phyloP scores from a whole-genome alignment of 2,888 invertebrate species.

The Allygus modestus region DNA sequence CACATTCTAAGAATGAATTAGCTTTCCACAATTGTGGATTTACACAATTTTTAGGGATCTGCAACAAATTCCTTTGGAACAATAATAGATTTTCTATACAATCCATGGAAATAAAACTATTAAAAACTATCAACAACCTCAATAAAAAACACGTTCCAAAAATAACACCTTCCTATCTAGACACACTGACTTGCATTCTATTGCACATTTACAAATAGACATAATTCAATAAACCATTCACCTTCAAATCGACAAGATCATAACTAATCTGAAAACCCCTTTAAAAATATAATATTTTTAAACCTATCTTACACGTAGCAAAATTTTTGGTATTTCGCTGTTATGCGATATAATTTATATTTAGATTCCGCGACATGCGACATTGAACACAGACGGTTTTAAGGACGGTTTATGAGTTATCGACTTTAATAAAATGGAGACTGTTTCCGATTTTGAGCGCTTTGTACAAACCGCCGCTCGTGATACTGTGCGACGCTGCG shows the following conservation, averaged over 20 bases:
- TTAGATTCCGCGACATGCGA: neutral
- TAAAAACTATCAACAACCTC: neutral
- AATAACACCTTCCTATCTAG: neutral
- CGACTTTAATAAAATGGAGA: conserved; percentile 71
- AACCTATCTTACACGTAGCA: neutral
- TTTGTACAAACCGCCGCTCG: conserved; percentile 71
- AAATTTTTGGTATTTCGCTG: conserved; percentile 16
- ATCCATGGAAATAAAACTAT: neutral
- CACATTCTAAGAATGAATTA: too few relatives aligned
- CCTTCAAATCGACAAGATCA: neutral
- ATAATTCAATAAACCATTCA: neutral
- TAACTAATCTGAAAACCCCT: neutral
- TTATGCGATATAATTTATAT: neutral
- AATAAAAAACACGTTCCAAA: neutral
- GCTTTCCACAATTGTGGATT: too few relatives aligned
- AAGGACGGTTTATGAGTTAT: conserved; percentile 39
- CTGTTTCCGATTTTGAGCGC: conserved; percentile 72
- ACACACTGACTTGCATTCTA: conserved; percentile 29
- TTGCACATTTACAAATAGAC: conserved; percentile 20
- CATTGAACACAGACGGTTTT: neutral
- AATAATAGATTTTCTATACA: too few relatives aligned
- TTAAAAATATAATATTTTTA: neutral
- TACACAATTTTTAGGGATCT: too few relatives aligned
- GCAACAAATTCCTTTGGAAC: too few relatives aligned
- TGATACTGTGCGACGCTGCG: conserved; percentile 27